Percentiles rank a stretch among this genome's conserved stretches.
Evolutionary conservation across 2,113 vertebrate species (phyloP).

Genomic region (Heliornis fulica): DNA sequence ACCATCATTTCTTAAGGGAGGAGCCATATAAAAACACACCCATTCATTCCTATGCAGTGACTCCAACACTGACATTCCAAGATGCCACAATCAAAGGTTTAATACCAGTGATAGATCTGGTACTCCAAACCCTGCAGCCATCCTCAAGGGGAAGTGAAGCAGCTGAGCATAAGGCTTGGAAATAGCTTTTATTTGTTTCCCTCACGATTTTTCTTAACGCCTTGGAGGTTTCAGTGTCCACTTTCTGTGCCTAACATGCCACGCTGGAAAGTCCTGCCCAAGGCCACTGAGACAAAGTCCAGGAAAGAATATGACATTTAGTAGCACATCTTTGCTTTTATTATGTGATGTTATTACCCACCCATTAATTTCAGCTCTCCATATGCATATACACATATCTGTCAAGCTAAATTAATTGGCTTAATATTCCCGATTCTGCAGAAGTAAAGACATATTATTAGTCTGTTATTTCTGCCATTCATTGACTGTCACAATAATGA

Average conservation of each 20-base stretch:
- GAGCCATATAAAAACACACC: neutral
- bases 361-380: neutral
- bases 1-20: neutral
- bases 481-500: neutral
- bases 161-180: neutral
- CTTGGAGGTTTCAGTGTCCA: neutral
- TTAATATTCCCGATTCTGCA: neutral
- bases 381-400: too few species aligned
- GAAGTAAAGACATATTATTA: neutral
- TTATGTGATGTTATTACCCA: neutral
- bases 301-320: neutral
- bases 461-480: neutral
- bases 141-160: neutral
- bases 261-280: neutral
- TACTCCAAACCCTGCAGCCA: neutral
- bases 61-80: neutral
- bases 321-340: neutral
- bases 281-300: neutral
- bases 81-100: neutral
- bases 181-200: neutral
- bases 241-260: neutral
- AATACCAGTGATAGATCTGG: neutral
- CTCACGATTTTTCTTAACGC: neutral
- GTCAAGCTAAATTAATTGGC: neutral
- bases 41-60: accelerated